These are phyloP conservation scores for Channa striata DNA, from an alignment of 2,797 vertebrate species.

Conservation along the genomic window DNA sequence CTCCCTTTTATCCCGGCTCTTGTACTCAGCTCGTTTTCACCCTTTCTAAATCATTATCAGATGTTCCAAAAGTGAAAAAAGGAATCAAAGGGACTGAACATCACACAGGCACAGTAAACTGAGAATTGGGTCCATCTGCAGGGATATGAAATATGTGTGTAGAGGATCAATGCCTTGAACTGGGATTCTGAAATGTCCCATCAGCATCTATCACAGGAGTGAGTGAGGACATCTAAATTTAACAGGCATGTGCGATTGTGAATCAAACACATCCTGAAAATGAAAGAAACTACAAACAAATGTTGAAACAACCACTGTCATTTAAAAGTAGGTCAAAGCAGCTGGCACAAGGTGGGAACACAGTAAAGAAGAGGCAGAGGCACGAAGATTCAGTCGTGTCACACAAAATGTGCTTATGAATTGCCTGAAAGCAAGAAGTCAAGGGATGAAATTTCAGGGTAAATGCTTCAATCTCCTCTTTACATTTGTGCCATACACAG, in stretches of 20 bases:
- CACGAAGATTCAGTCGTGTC: conserved; percentile 17
- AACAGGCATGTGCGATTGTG: conserved; percentile 6
- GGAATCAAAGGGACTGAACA: conserved; percentile 40
- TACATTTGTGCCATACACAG: neutral
- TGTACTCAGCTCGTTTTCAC: conserved; percentile 13
- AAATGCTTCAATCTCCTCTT: conserved; percentile 12
- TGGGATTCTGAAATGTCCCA: conserved; percentile 34
- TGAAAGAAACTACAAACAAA: conserved; percentile 32
- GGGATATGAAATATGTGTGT: conserved; percentile 47
- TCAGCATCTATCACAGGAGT: conserved; percentile 34
- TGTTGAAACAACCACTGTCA: conserved; percentile 37
- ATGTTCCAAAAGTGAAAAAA: conserved; percentile 33
- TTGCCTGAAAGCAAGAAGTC: conserved; percentile 1
- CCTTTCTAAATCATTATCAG: conserved; percentile 45
- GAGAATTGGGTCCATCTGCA: conserved; percentile 35
- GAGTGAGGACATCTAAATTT: conserved; percentile 45
- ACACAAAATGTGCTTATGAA: neutral
- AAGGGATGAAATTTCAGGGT: neutral
- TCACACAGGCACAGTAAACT: conserved; percentile 26
- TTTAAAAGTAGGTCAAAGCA: conserved; percentile 58
- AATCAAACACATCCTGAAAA: conserved; percentile 31
- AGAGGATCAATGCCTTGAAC: conserved; percentile 46
- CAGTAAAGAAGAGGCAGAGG: conserved; percentile 25
- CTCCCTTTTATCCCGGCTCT: conserved; percentile 41
- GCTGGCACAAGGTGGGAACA: conserved; percentile 32